These are phyloP conservation scores for Nemotelus nigrinus DNA, from an alignment of 2,888 invertebrate genomes.

Conservation along the genomic window DNA sequence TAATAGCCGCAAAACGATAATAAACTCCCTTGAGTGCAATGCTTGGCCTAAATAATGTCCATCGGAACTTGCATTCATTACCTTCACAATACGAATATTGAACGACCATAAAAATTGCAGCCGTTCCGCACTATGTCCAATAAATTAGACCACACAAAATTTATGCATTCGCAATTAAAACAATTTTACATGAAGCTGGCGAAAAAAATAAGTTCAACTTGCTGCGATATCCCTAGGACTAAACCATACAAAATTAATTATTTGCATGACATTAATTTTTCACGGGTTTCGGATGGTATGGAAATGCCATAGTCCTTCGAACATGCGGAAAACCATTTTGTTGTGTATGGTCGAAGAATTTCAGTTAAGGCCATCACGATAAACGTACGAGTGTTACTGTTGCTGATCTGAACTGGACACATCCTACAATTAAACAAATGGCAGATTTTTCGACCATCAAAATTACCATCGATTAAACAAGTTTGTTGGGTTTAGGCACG, in stretches of 20 bases:
- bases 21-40: not conserved
- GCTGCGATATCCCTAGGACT: not conserved
- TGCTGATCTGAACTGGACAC: constrained; percentile 27
- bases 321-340: not conserved
- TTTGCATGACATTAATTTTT: constrained; percentile 40
- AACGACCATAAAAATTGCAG: constrained; percentile 14
- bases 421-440: constrained; percentile 39
- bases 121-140: constrained; percentile 8
- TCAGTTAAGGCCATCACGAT: constrained; percentile 2
- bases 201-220: not conserved
- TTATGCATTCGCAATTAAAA: constrained; percentile 13
- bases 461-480: constrained; percentile 24
- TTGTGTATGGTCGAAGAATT: not conserved
- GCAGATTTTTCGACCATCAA: constrained; percentile 39
- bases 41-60: not conserved
- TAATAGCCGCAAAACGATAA: not conserved
- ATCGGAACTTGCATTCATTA: not conserved
- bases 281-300: not conserved
- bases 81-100: not conserved
- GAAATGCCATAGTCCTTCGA: not conserved
- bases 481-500: not conserved
- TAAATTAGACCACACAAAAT: constrained; percentile 35
- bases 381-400: constrained; percentile 1
- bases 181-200: constrained; percentile 2
- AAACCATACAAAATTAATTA: constrained; percentile 36